Evolutionary conservation across 2,113 vertebrate species (phyloP), one percentile per base, ranked within the genome.

Genomic region (Pogonocichla stellata): DNA sequence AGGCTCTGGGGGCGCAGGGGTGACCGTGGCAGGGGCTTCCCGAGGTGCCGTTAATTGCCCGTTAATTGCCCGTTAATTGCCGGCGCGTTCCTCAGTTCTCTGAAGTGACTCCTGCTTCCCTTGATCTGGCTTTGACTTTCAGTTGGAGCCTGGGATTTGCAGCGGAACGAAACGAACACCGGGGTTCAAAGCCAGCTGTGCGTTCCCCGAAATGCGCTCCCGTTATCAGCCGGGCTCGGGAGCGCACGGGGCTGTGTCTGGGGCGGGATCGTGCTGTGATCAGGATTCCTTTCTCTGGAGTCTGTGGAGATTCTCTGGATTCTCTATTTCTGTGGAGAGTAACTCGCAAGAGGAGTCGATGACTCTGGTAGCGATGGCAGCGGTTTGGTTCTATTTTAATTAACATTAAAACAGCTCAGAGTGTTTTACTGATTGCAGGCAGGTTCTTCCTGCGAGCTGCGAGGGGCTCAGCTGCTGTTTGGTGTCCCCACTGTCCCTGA

Each of bases 371-470:
- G 33, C 31, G 7, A 4, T 14, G 54, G 12, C 29, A 11, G 12
- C 33, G n/a, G 7, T 18, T 72, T 17, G n/a, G 1, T 8, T 26
- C 6, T n/a, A 26, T 5, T 83, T n/a, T 47, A 23, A 23, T 47
- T 47, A 47, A 22, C 20, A 47, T 10, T 22, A 12, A 10, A 47
- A 23, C 19, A 42, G 60, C n/a, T 53, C 19, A 20, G 14, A 19
- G 7, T 5, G 34, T 26, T 53, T 22, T 4, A 2, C 24, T 5
- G n/a, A 9, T 12, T 6, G 8, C 6, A 16, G 5, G 8, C 9
- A 45, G 10, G 42, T 19, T 45, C 18, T 19, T 45, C 43, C 43
- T 45, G 3, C 9, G 4, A 7, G 72, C 43, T 45, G 3, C 9
- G 4, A 7, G 72, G 42, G 26, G 62, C 9, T 23, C 28, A 0